Evolutionary conservation across 2,888 invertebrate species (phyloP), one percentile per base, ranked within the genome.

Genomic region (Ctenicera cuprea): DNA sequence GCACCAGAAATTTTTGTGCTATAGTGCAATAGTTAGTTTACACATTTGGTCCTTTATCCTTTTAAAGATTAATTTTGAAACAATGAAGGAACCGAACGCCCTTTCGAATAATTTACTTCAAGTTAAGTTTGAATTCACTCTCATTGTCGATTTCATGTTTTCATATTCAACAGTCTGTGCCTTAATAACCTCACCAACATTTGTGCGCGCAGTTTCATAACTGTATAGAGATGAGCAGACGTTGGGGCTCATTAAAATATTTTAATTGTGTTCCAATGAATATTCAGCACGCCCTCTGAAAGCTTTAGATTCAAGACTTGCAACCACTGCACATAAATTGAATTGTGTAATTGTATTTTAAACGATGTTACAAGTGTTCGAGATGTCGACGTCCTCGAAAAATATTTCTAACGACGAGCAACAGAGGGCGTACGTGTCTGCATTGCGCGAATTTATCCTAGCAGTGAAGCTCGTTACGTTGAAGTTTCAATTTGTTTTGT

Each of bases 231-330:
- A 64, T 33, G 63, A 66, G 74, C 64, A 68, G 70, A 67, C 67
- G 71, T 45, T 74, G 57, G 59, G 71, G 52, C 82, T 85, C 85
- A 85, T 86, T 86, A 85, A 84, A 86, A 86, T 85, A 86, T 86
- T 86, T 86, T 86, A 85, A 86, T 86, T 86, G 84, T 83, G 80
- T 81, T 80, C 78, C 77, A 81, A 84, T 84, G 85, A 84, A 86
- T 85, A 85, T 84, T 84, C 85, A 84, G 61, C 54, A 77, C 75
- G 37, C 30, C 16, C 26, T 66, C 22, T 41, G 54, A 63, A 57
- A 52, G 52, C 48, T 37, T 43, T 67, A 20, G 26, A 57, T 20
- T 41, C 16, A 57, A 18, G 33, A 30, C 63, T 18, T 45, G 45
- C 73, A 72, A 59, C 62, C 73, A 54, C 43, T 63, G 57, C 63